Base-by-base conservation (phyloP, 2,888 invertebrate species). In the Drosophila kuntzei region DNA sequence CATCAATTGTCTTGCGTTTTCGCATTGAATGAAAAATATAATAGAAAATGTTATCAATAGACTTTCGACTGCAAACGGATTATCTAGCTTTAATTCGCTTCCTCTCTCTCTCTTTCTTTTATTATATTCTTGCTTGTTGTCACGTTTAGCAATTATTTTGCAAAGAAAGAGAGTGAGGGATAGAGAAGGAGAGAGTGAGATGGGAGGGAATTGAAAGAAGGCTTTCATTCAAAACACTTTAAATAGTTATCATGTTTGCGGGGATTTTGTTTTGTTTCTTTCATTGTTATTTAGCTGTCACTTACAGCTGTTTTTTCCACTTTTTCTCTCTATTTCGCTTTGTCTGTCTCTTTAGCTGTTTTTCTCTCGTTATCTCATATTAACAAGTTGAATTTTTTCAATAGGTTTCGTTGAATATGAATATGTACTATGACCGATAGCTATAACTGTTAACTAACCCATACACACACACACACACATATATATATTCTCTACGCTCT, bases 341-440 rank as follows among this genome's bases (percentile, higher is more conserved):
- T 41, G 29, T 32, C 29, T 29, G 32, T 14, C 11, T n/a, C 6
- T 39, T n/a, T n/a, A n/a, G n/a, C 16, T 16, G 2, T 22, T 12
- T 29, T 5, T 43, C 9, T 50, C 25, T 20, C 25, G 14, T 18
- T 9, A 8, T 22, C 37, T 14, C 25, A 65, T 73, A 73, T 69
- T 69, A 69, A 75, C 58, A 20, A 34, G 49, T 49, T 47, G 41
- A 71, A 64, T 49, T 20, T 69, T 66, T 60, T 22, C 54, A 59
- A 59, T 69, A n/a, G n/a, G 20, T 34, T 34, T 22, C 20, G 20
- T 20, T 49, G 5, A 11, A 18, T 27, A 46, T 53, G 22, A 53
- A 47, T 16, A 47, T 16, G 9, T 16, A n/a, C 12, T n/a, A 41
- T 20, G 11, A 6, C 20, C 12, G 20, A 27, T 49, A 62, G 36